A percentile compares a stretch with the other conserved stretches of the same genome.
Evolutionary conservation across 2,797 vertebrate species (phyloP).

Genomic region (Acanthopagrus latus): DNA sequence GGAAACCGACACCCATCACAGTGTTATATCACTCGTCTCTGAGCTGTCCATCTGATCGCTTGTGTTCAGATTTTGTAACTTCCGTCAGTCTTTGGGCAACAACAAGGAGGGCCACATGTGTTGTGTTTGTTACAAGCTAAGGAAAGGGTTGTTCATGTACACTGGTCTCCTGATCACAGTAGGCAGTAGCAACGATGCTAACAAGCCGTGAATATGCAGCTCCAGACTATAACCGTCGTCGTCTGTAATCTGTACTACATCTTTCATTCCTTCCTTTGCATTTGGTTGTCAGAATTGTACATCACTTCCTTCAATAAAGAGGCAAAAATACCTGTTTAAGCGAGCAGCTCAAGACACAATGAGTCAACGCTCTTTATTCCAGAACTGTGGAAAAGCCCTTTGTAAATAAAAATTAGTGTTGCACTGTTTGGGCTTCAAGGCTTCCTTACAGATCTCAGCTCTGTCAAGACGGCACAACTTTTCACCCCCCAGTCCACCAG

Average conservation of each 20-base stretch:
- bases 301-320: neutral
- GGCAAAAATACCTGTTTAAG: neutral
- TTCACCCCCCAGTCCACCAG: neutral
- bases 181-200: neutral
- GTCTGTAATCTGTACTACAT: neutral
- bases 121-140: too few relatives aligned
- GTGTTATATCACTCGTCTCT: too few relatives aligned
- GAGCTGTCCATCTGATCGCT: too few relatives aligned
- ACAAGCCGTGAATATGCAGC: neutral
- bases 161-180: too few relatives aligned
- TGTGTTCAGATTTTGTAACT: too few relatives aligned
- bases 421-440: neutral
- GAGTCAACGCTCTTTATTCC: neutral
- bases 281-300: neutral
- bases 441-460: neutral
- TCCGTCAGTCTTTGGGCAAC: too few relatives aligned
- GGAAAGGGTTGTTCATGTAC: too few relatives aligned
- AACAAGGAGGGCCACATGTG: too few relatives aligned
- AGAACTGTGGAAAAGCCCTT: neutral
- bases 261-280: neutral
- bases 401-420: neutral
- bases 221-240: too few relatives aligned
- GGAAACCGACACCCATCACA: too few relatives aligned
- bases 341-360: neutral
- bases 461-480: neutral